Evolutionary conservation across 1,140 invertebrate genomes (phyloP), one percentile per base, ranked within the genome.

Genomic region (Tetranychus urticae): DNA sequence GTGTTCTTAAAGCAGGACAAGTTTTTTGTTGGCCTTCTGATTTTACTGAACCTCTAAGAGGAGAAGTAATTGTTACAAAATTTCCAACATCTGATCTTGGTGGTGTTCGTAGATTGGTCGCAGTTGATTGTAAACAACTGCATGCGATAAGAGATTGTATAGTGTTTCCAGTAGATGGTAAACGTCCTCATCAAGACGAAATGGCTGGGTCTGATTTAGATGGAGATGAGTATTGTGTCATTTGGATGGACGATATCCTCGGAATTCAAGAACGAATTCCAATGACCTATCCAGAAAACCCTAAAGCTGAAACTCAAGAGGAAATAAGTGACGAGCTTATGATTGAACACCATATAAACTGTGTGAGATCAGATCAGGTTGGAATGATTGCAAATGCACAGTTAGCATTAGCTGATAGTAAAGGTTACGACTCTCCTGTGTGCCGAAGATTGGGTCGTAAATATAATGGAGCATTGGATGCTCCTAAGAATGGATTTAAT

Each of bases 161-260:
- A 35, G 73, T 76, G 1, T 74, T 75, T 63, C 74, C 73, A 7
- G 55, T 65, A 4, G 59, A 68, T 59, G 73, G 73, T 7, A 61
- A 65, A 35, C 63, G 73, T 57, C 73, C 73, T 13, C 73, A 76
- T 66, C 64, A 72, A 5, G 70, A 75, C 65, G 71, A 76, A 64
- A 74, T 74, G 72, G 71, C 72, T 36, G 71, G 71, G 0, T 67
- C 66, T 54, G 67, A 68, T 61, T 62, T 68, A 7, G 67, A 68
- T 62, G 67, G 67, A 13, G 67, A 68, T 63, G 67, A 68, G 56
- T 68, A 68, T 61, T 58, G 60, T 36, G 62, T 66, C 45, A 62
- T 68, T 33, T 68, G 66, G 66, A 4, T 23, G 39, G 7, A 58
- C 31, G 62, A 65, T 33, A 52, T 68, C 10, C 50, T 63, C 6